Evolutionary conservation across 2,113 vertebrate genomes (phyloP), one percentile per base, ranked within the genome.

Genomic region (Bettongia penicillata): DNA sequence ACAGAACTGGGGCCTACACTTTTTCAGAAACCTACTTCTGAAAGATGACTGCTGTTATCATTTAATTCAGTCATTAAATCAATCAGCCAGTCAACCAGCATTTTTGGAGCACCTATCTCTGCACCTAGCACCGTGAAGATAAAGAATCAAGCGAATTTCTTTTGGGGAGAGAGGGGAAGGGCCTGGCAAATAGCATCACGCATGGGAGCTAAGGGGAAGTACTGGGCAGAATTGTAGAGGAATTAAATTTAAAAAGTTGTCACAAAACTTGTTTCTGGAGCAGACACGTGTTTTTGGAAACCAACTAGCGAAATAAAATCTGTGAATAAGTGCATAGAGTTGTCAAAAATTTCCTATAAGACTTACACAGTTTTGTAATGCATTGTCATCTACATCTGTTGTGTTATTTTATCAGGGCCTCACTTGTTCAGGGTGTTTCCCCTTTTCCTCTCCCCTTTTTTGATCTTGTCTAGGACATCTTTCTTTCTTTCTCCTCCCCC

Each of bases 271-370:
- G 91, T 95, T 91, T 94, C 61, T 96, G 77, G 93, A 94, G 89
- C 94, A 96, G 92, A 95, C 91, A 92, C 95, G 91, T 93, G 91
- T 61, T 97, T 37, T 95, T 96, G 95, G 95, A 96, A 98, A 95
- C 97, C 97, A 96, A 91, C 89, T 92, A 93, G 95, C 97, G 92
- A 97, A 97, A 96, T 97, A 97, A 97, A 98, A 97, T 94, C 94
- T 96, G 95, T 96, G 94, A 97, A 95, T 95, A 95, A 96, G 94
- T 96, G 90, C 53, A 77, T 94, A 53, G 84, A 92, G 94, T 96
- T 97, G 94, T 96, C 96, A 89, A 19, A 94, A 90, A 95, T 95
- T 95, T 95, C n/a, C 84, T 50, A 0, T 93, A 91, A 96, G 48
- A 94, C 95, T 57, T 31, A 77, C 68, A 12, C 93, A 93, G 89